phyloP scores from a whole-genome alignment of 1,140 invertebrate species.

The Laodelphax striatellus region DNA sequence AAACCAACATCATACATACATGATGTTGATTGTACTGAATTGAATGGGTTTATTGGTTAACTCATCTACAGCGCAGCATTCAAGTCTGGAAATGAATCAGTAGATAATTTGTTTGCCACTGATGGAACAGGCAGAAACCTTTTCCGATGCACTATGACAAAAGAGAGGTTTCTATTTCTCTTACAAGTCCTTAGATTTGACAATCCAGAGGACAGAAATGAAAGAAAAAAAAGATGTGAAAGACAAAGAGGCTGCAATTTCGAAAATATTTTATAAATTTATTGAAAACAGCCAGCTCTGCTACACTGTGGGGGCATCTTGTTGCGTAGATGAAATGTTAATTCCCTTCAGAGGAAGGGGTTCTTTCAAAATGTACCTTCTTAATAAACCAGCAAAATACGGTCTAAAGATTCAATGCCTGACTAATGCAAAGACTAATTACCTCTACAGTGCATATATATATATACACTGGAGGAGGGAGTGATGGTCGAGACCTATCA shows the following conservation, averaged over 20 bases:
- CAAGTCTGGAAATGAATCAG: conserved; percentile 5
- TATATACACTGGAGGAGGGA: not conserved
- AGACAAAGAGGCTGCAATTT: not conserved
- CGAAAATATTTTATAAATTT: conserved; percentile 13
- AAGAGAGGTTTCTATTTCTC: conserved; percentile 17
- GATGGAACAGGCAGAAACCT: conserved; percentile 19
- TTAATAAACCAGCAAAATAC: not conserved
- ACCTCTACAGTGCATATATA: not conserved
- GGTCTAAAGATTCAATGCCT: not conserved
- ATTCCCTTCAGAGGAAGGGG: conserved; percentile 27
- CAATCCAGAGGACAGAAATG: conserved; percentile 14
- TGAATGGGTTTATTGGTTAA: conserved; percentile 6
- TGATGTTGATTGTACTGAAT: not conserved
- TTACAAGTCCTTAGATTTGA: conserved; percentile 19
- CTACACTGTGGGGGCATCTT: conserved; percentile 23
- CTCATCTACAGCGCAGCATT: not conserved
- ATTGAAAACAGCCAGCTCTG: conserved; percentile 20
- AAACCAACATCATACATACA: not conserved
- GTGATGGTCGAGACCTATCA: not conserved
- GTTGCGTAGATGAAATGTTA: conserved; percentile 29
- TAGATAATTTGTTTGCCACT: conserved; percentile 9
- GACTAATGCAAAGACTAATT: not conserved
- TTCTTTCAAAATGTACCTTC: conserved; percentile 29
- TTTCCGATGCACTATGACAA: conserved; percentile 18
- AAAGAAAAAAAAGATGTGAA: conserved; percentile 18